A percentile compares a stretch with the other conserved stretches of the same genome.
phyloP scores from a whole-genome alignment of 1,140 invertebrate genomes.

The Harlomillsia oculata region DNA sequence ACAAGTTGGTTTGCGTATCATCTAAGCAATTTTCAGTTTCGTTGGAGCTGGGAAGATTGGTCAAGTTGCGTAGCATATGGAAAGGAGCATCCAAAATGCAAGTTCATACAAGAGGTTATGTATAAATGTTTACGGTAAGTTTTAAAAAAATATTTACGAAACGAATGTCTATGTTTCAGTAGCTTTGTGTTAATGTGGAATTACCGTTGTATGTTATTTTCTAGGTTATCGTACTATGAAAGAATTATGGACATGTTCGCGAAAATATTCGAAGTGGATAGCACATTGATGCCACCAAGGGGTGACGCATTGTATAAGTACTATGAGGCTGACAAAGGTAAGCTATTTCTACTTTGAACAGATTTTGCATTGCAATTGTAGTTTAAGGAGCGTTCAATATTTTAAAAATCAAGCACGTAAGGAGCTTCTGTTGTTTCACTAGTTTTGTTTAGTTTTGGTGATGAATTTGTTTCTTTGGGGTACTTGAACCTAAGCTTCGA shows the following conservation, averaged over 20 bases:
- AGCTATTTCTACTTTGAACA: neutral
- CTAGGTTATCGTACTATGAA: constrained; percentile 87
- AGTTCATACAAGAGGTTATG: constrained; percentile 89
- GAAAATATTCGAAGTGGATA: constrained; percentile 74
- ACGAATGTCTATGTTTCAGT: neutral
- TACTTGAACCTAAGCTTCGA: no score
- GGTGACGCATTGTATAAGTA: constrained; percentile 75
- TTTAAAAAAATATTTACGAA: neutral
- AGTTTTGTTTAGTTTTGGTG: no score
- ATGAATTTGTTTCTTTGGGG: no score
- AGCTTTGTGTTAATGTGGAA: constrained; percentile 3
- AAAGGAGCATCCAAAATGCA: constrained; percentile 82
- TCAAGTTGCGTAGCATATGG: constrained; percentile 73
- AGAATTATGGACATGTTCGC: constrained; percentile 86
- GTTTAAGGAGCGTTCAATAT: neutral
- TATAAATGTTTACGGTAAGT: constrained; percentile 73
- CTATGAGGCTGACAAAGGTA: constrained; percentile 65
- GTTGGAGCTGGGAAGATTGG: constrained; percentile 98
- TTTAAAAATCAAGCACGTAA: constrained; percentile 9
- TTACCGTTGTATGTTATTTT: constrained; percentile 38
- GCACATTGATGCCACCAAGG: constrained; percentile 66
- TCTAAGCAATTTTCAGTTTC: constrained; percentile 97
- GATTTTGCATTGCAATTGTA: neutral
- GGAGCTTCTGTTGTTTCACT: constrained; percentile 1
- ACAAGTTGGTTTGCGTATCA: constrained; percentile 98